These are phyloP conservation scores for Cacoxenus indagator DNA, from an alignment of 2,888 invertebrate species.

Conservation along the genomic window DNA sequence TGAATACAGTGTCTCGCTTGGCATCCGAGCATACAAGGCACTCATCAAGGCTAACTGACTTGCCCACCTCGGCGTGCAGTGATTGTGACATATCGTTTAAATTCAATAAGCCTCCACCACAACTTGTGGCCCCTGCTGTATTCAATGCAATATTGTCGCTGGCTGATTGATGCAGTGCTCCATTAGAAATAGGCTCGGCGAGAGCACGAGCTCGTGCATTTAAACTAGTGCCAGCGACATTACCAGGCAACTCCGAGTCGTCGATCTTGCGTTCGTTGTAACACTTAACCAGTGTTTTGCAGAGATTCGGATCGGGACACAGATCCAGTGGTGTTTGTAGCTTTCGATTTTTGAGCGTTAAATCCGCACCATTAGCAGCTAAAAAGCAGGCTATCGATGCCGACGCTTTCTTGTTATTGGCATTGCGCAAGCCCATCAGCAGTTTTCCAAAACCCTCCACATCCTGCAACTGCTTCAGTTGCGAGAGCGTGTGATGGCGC, in stretches of 20 bases:
- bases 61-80: constrained; percentile 51
- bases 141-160: constrained; percentile 51
- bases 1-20: constrained; percentile 89
- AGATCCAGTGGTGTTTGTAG: constrained; percentile 93
- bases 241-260: constrained; percentile 72
- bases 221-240: constrained; percentile 71
- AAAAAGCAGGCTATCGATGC: constrained; percentile 97
- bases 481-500: constrained; percentile 95
- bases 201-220: constrained; percentile 63
- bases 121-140: constrained; percentile 30
- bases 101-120: constrained; percentile 29
- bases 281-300: constrained; percentile 93
- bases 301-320: constrained; percentile 98
- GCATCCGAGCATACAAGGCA: constrained; percentile 95
- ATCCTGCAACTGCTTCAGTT: constrained; percentile 94
- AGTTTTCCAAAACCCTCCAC: constrained; percentile 89
- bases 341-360: constrained; percentile 92
- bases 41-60: constrained; percentile 78
- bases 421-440: constrained; percentile 83
- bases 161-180: constrained; percentile 51
- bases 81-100: constrained; percentile 57
- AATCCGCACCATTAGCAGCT: constrained; percentile 95
- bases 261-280: constrained; percentile 87
- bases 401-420: constrained; percentile 92
- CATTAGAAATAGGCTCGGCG: constrained; percentile 37